Conservation (phyloP, 2,797 vertebrate species). For the Dryobates pubescens region DNA sequence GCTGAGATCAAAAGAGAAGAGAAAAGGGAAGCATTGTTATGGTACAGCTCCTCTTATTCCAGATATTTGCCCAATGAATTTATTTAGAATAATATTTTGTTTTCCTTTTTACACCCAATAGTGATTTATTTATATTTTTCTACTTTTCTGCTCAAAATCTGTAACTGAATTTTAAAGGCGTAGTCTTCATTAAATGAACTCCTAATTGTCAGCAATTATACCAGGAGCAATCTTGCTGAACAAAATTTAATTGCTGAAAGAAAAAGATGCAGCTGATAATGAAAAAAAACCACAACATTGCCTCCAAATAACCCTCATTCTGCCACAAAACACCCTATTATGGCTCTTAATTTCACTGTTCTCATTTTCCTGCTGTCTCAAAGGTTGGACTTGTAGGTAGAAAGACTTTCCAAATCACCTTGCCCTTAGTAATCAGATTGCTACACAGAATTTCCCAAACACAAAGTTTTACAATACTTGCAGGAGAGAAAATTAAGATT, state of each 20-base stretch:
- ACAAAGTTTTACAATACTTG: neutral
- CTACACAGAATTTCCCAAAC: neutral
- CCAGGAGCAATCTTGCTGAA: neutral
- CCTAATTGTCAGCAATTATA: conserved; percentile 15
- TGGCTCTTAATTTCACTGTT: neutral
- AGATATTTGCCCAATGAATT: too few species aligned
- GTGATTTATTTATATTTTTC: too few species aligned
- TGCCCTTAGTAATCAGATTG: neutral
- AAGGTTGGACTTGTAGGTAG: neutral
- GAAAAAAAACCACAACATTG: neutral
- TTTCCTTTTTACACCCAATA: too few species aligned
- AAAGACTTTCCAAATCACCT: neutral
- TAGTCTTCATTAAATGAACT: neutral
- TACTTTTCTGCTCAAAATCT: too few species aligned
- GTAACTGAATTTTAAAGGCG: too few species aligned
- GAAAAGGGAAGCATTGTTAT: too few species aligned
- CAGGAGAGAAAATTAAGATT: neutral
- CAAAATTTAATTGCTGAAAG: conserved; percentile 9
- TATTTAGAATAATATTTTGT: too few species aligned
- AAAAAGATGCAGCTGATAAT: neutral
- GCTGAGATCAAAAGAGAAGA: too few species aligned
- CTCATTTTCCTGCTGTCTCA: neutral
- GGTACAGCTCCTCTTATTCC: too few species aligned
- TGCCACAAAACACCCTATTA: neutral
- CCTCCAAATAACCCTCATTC: neutral